Base-by-base conservation (phyloP, 2,888 invertebrate genomes). In the Tenthredo distinguenda region DNA sequence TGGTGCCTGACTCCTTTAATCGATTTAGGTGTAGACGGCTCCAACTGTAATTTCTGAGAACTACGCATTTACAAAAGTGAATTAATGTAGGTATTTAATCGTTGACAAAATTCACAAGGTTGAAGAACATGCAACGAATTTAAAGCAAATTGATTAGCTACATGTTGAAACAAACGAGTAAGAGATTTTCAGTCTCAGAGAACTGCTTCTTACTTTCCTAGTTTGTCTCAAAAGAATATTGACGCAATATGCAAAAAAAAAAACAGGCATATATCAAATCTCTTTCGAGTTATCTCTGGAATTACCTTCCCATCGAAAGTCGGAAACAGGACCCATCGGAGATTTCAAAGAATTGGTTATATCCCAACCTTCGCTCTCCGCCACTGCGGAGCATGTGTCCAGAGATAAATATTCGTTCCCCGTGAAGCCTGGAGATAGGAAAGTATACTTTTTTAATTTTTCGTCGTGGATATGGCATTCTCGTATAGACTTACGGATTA, bases 291-390 rank as follows among this genome's bases (percentile, higher is more conserved):
- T 26, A 47, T n/a, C 5, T 50, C 12, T 43, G 18, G 1, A 43
- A 76, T 72, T 87, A 91, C 92, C 88, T 91, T 92, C 91, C 92
- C 91, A 92, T 77, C 90, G 89, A 40, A 76, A 87, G 74, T 92
- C 91, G 5, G 87, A 86, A 21, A 91, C 88, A 0, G 90, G 90
- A n/a, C 88, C 88, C 88, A 90, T 89, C 1, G 90, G 88, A 6
- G 74, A 84, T 0, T 43, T 12, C 0, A 86, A 0, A 2, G 88
- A 90, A 68, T 84, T 82, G 1, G 84, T 86, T 0, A 87, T n/a
- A 2, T 7, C 82, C 91, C 92, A 92, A 7, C 81, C 0, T 12
- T 15, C 21, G 0, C 37, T 12, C 50, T 2, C 34, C 1, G 0
- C 15, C 88, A 31, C 5, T 26, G 21, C 26, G 1, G 18, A 21